A percentile compares a stretch with the other conserved stretches of the same genome.
These are phyloP conservation scores for Thripadectes ignobilis DNA, from an alignment of 2,797 vertebrate species.

Conservation along the genomic window DNA sequence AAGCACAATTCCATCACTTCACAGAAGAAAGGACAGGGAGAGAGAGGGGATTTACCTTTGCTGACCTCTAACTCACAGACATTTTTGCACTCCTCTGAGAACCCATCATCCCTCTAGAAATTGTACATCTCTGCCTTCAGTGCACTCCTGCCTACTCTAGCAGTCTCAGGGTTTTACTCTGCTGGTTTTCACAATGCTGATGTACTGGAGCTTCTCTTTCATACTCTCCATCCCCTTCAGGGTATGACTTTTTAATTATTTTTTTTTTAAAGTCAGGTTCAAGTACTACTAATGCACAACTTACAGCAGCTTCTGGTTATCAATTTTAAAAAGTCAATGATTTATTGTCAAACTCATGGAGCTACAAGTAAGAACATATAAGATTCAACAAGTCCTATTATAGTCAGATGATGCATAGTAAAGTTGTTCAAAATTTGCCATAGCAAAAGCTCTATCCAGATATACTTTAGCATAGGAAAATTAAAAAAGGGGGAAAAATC, in stretches of 20 bases:
- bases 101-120: neutral
- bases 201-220: neutral
- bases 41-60: neutral
- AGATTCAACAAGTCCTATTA: neutral
- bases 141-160: neutral
- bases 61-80: neutral
- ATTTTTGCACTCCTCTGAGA: neutral
- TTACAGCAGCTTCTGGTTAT: neutral
- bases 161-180: neutral
- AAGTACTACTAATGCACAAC: neutral
- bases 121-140: neutral
- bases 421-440: neutral
- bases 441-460: neutral
- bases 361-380: neutral
- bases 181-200: neutral
- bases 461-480: neutral
- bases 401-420: neutral
- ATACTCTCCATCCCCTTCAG: neutral
- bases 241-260: neutral
- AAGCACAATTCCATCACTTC: neutral
- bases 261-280: neutral
- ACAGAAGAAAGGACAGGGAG: neutral
- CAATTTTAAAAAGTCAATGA: neutral
- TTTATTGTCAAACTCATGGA: neutral
- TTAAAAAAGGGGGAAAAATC: neutral